A percentile compares a stretch with the other conserved stretches of the same genome.
Evolutionary conservation across 2,797 vertebrate species (phyloP).

Genomic region (Loris lydekkerianus): DNA sequence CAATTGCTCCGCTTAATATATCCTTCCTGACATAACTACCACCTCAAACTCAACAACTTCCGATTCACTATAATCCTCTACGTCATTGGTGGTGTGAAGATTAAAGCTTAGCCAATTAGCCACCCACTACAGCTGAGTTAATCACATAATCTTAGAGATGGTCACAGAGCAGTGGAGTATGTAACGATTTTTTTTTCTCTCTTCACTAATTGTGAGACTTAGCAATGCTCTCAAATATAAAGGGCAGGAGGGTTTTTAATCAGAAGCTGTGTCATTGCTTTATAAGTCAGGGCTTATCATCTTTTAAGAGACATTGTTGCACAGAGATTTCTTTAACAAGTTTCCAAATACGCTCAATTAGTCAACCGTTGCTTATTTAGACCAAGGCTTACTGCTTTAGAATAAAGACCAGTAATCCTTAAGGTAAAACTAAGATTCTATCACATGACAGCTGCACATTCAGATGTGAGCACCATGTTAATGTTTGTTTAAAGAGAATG

Average conservation of each 20-base stretch:
- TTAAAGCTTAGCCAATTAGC: conserved; percentile 97
- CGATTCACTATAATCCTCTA: conserved; percentile 87
- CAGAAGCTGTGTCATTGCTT: conserved; percentile 85
- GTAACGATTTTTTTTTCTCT: conserved; percentile 86
- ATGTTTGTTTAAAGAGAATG: conserved; percentile 63
- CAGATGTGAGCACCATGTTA: conserved; percentile 84
- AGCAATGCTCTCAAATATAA: conserved; percentile 83
- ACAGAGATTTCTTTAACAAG: conserved; percentile 86
- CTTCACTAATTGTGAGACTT: conserved; percentile 90
- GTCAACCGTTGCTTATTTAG: conserved; percentile 90
- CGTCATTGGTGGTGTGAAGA: conserved; percentile 92
- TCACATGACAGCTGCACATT: conserved; percentile 88
- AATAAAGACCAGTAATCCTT: conserved; percentile 86
- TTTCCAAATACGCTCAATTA: conserved; percentile 91
- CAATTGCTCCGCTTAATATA: conserved; percentile 84
- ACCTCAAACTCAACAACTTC: conserved; percentile 89
- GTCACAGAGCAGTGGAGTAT: conserved; percentile 88
- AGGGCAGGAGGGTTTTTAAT: conserved; percentile 86
- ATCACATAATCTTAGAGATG: conserved; percentile 91
- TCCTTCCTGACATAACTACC: conserved; percentile 92
- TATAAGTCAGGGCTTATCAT: conserved; percentile 89
- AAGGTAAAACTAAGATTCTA: conserved; percentile 84
- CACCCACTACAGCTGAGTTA: conserved; percentile 91
- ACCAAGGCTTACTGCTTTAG: conserved; percentile 86
- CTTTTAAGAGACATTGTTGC: conserved; percentile 88